phyloP scores from a whole-genome alignment of 2,888 invertebrate species.

The Spisula solida region DNA sequence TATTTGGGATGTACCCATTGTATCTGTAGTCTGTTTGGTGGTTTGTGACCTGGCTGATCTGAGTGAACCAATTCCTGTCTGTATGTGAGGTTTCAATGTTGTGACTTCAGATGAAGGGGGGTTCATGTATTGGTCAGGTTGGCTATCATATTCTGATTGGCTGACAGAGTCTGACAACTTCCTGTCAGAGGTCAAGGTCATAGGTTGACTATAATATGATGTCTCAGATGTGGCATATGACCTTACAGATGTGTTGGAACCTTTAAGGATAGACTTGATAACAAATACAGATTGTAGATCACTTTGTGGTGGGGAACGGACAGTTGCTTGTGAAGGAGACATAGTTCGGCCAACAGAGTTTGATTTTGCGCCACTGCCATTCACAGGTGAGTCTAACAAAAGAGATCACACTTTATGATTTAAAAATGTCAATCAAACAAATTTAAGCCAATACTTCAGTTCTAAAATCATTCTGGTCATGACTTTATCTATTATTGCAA shows the following conservation, averaged over 20 bases:
- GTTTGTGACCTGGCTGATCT: conserved; percentile 15
- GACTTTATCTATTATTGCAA: too few species aligned
- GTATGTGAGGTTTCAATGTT: neutral
- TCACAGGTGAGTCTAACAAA: conserved; percentile 10
- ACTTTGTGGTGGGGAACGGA: neutral
- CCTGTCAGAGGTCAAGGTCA: conserved; percentile 14
- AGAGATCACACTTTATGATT: neutral
- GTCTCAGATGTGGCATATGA: neutral
- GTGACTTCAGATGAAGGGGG: neutral
- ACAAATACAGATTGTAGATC: neutral
- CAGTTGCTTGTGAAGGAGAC: neutral
- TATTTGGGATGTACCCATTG: conserved; percentile 24
- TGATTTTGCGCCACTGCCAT: conserved; percentile 28
- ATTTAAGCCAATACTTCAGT: too few species aligned
- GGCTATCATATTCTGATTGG: neutral
- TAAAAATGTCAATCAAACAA: neutral
- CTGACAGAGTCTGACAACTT: neutral
- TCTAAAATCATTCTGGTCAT: too few species aligned
- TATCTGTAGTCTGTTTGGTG: conserved; percentile 17
- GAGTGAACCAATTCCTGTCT: neutral
- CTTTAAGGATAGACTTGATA: neutral
- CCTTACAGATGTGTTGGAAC: neutral
- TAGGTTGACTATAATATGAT: neutral
- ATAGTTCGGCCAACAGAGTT: neutral
- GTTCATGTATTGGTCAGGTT: neutral